phyloP scores from a whole-genome alignment of 2,888 invertebrate species.

The Rotaria sp. region DNA sequence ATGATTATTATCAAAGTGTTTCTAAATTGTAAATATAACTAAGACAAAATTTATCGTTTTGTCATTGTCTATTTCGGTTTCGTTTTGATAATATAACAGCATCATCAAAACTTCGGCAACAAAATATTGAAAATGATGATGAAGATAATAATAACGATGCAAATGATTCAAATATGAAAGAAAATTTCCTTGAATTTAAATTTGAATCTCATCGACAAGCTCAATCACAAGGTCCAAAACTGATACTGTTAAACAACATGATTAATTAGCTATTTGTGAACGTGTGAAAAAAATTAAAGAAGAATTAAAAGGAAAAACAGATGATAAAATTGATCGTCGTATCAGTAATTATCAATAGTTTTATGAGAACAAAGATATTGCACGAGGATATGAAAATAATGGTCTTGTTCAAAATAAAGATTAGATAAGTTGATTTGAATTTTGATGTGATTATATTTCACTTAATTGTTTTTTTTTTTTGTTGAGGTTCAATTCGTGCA shows the following conservation, averaged over 20 bases:
- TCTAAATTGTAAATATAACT: no score
- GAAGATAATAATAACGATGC: neutral
- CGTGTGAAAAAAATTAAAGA: slow-evolving; percentile 81
- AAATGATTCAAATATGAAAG: neutral
- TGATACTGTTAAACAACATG: slow-evolving; percentile 80
- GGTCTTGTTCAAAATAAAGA: slow-evolving; percentile 65
- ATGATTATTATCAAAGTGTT: no score
- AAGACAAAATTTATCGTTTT: no score
- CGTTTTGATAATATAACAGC: no score
- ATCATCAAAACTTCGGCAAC: neutral
- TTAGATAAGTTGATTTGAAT: neutral
- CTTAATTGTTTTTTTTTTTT: slow-evolving; percentile 60
- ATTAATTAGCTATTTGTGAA: slow-evolving; percentile 90
- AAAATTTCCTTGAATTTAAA: slow-evolving; percentile 3
- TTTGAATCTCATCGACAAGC: slow-evolving; percentile 34
- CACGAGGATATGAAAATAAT: slow-evolving; percentile 88
- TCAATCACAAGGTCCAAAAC: slow-evolving; percentile 56
- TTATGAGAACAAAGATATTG: slow-evolving; percentile 87
- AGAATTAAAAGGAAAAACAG: slow-evolving; percentile 63
- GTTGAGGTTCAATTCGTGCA: slow-evolving; percentile 83
- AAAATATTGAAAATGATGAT: neutral
- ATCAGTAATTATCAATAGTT: slow-evolving; percentile 87
- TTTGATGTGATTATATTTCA: slow-evolving; percentile 55
- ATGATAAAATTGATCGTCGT: slow-evolving; percentile 87
- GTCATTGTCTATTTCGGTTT: no score